phyloP scores from a whole-genome alignment of 2,888 invertebrate species.

The Ornithoptera priamus region DNA sequence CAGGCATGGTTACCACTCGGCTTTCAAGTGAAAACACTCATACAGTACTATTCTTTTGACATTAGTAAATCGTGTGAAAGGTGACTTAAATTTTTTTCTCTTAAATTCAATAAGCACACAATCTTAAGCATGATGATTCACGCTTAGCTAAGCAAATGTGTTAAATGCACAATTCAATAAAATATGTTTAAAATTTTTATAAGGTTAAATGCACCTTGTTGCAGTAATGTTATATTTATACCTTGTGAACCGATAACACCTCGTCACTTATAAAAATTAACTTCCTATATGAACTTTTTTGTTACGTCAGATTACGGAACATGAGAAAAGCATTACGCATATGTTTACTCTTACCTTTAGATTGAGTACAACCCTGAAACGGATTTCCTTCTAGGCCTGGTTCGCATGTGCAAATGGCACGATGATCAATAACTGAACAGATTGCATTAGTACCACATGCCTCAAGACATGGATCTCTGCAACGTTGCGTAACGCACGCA shows the following conservation, averaged over 20 bases:
- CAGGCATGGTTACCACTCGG: slow-evolving; percentile 72
- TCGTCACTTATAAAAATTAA: slow-evolving; percentile 1
- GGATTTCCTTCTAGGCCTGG: slow-evolving; percentile 82
- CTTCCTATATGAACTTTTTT: neutral
- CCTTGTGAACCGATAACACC: slow-evolving; percentile 9
- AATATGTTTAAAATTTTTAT: slow-evolving; percentile 4
- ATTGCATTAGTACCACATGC: slow-evolving; percentile 81
- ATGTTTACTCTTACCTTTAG: slow-evolving; percentile 56
- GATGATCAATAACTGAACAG: slow-evolving; percentile 82
- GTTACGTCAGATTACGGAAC: neutral
- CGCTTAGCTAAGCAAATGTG: slow-evolving; percentile 74
- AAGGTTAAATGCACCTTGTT: slow-evolving; percentile 18
- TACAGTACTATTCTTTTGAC: slow-evolving; percentile 53
- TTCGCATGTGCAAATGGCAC: slow-evolving; percentile 83
- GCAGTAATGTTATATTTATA: slow-evolving; percentile 18
- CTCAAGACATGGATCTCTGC: slow-evolving; percentile 84
- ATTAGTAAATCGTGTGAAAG: slow-evolving; percentile 75
- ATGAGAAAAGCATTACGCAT: neutral
- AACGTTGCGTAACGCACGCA: slow-evolving; percentile 83
- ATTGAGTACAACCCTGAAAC: slow-evolving; percentile 76
- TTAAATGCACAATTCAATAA: slow-evolving; percentile 55
- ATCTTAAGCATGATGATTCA: slow-evolving; percentile 68
- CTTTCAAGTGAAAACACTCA: slow-evolving; percentile 55
- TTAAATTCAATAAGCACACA: slow-evolving; percentile 58
- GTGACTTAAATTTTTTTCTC: slow-evolving; percentile 54